phyloP scores from a whole-genome alignment of 2,888 invertebrate species.

The Dynastes hyllus region DNA sequence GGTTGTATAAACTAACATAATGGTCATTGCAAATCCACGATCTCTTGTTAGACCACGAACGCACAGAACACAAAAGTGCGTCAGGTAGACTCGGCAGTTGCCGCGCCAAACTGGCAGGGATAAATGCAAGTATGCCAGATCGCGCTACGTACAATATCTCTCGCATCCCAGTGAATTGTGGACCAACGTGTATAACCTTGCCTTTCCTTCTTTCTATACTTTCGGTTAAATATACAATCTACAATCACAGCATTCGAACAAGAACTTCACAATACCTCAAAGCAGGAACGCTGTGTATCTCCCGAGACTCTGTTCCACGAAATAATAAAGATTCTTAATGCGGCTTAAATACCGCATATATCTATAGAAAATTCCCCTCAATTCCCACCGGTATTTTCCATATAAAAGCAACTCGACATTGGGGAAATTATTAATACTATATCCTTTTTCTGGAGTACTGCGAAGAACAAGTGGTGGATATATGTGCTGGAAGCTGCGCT shows the following conservation, averaged over 20 bases:
- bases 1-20: too few species aligned
- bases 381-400: constrained; percentile 21
- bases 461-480: not conserved
- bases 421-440: constrained; percentile 21
- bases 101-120: too few species aligned
- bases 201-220: not conserved
- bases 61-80: too few species aligned
- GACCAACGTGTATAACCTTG: too few species aligned
- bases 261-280: not conserved
- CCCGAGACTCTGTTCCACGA: not conserved
- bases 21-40: too few species aligned
- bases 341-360: not conserved
- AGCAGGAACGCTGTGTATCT: not conserved
- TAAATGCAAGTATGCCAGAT: too few species aligned
- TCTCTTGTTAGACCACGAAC: too few species aligned
- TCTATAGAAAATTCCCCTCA: constrained; percentile 17
- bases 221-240: not conserved
- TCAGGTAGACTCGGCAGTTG: too few species aligned
- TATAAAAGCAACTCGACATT: not conserved
- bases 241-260: not conserved
- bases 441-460: not conserved
- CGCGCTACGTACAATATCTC: too few species aligned
- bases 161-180: too few species aligned
- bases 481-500: not conserved
- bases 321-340: constrained; percentile 9